Percentiles rank a stretch among this genome's conserved stretches.
These are phyloP conservation scores for Glaucidium brasilianum DNA, from an alignment of 2,113 vertebrate species.

Conservation along the genomic window DNA sequence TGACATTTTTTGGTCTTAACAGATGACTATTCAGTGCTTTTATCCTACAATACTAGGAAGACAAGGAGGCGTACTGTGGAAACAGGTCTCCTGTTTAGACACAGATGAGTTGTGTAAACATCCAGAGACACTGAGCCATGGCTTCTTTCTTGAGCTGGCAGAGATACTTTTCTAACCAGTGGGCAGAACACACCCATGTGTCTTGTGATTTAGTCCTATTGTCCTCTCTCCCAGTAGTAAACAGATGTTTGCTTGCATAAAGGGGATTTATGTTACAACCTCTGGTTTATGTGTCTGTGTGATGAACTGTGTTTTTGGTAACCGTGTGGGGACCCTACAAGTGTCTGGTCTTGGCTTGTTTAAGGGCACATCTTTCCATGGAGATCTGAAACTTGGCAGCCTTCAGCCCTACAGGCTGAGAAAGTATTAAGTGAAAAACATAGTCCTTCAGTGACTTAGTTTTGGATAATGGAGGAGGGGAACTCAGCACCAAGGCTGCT, in stretches of 20 bases:
- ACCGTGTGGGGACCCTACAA: background rate
- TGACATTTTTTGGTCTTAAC: background rate
- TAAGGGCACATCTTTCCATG: background rate
- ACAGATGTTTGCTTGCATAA: background rate
- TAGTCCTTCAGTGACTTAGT: background rate
- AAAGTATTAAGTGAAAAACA: background rate
- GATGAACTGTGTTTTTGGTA: background rate
- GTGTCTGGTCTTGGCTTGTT: background rate
- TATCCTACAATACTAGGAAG: background rate
- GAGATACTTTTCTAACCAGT: background rate
- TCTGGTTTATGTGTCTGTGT: background rate
- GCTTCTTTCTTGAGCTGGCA: background rate
- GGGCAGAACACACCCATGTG: background rate
- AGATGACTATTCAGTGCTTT: background rate
- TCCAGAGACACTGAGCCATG: background rate
- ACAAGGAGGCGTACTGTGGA: background rate
- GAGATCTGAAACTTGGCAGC: background rate
- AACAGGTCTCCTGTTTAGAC: background rate
- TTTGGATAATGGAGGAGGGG: background rate
- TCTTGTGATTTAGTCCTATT: background rate
- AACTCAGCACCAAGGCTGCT: background rate
- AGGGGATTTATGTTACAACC: background rate
- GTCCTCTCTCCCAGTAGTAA: background rate
- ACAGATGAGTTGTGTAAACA: background rate
- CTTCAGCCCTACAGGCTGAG: background rate